These are phyloP conservation scores for Myripristis jacobus DNA, from an alignment of 2,797 vertebrate genomes.

Conservation along the genomic window DNA sequence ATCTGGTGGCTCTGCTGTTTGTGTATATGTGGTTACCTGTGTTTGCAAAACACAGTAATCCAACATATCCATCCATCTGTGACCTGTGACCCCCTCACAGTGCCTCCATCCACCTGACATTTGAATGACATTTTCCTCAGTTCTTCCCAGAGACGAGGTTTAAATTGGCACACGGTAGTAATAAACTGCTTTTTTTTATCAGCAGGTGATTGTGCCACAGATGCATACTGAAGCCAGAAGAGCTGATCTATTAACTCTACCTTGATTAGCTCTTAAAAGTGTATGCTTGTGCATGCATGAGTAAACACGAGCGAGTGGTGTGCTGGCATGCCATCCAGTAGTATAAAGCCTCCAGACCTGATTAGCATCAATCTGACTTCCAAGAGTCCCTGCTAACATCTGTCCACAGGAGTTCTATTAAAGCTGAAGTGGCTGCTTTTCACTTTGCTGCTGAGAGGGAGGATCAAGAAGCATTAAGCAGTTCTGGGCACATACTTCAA, in stretches of 20 bases:
- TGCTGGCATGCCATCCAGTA: conserved; percentile 18
- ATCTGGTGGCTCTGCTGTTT: conserved; percentile 14
- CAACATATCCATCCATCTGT: conserved; percentile 48
- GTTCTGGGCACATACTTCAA: conserved; percentile 53
- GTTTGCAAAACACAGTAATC: conserved; percentile 45
- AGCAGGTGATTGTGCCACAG: conserved; percentile 37
- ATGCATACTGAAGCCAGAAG: conserved; percentile 22
- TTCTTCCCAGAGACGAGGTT: conserved; percentile 44
- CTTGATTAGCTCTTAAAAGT: conserved; percentile 57
- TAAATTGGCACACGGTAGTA: conserved; percentile 29
- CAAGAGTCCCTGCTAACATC: conserved; percentile 67
- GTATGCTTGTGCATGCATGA: conserved; percentile 37
- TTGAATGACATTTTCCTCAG: conserved; percentile 69
- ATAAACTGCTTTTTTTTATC: conserved; percentile 53
- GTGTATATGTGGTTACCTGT: conserved; percentile 23
- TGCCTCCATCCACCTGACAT: conserved; percentile 68
- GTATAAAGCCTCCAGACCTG: conserved; percentile 63
- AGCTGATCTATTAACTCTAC: conserved; percentile 57
- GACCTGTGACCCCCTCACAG: conserved; percentile 51
- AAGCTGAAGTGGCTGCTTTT: conserved; percentile 50
- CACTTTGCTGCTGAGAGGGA: conserved; percentile 43
- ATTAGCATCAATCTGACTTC: conserved; percentile 73
- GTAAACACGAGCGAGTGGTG: conserved; percentile 43
- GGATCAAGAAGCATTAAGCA: conserved; percentile 69
- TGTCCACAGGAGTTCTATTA: conserved; percentile 62